phyloP scores from a whole-genome alignment of 1,140 invertebrate species.

The Drosophila asahinai region DNA sequence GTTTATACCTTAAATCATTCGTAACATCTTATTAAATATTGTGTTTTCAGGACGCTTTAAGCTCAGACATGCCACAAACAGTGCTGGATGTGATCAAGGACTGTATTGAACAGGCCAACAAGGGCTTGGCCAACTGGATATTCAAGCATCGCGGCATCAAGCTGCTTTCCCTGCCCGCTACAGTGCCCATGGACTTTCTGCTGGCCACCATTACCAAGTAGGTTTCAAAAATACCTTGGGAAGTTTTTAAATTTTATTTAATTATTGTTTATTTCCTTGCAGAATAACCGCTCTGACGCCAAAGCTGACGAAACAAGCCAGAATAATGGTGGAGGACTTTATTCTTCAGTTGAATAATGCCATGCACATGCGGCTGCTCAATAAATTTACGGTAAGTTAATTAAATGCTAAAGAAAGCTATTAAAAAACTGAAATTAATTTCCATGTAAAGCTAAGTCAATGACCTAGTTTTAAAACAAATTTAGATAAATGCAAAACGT shows the following conservation, averaged over 20 bases:
- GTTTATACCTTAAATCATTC: conserved; percentile 1
- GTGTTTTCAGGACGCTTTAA: conserved; percentile 90
- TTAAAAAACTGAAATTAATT: too few relatives aligned
- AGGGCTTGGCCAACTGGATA: conserved; percentile 95
- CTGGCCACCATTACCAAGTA: conserved; percentile 93
- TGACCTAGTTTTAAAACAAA: background rate
- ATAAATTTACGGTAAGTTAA: conserved; percentile 74
- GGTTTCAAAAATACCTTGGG: too few relatives aligned
- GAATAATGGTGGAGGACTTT: conserved; percentile 65
- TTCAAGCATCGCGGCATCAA: conserved; percentile 93
- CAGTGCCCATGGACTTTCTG: conserved; percentile 93
- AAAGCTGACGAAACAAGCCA: conserved; percentile 76
- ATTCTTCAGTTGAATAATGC: conserved; percentile 72
- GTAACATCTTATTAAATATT: too few relatives aligned
- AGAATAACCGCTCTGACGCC: conserved; percentile 76
- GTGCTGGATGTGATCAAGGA: conserved; percentile 95
- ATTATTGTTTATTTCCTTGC: too few relatives aligned
- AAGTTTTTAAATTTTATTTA: too few relatives aligned
- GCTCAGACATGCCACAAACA: conserved; percentile 94
- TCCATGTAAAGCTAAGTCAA: background rate
- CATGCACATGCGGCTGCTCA: conserved; percentile 72
- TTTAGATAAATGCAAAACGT: background rate
- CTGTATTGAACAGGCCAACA: conserved; percentile 95
- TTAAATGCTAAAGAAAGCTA: background rate
- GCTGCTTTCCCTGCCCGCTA: conserved; percentile 92